phyloP scores from a whole-genome alignment of 2,888 invertebrate species.

The Lasiommata megera region DNA sequence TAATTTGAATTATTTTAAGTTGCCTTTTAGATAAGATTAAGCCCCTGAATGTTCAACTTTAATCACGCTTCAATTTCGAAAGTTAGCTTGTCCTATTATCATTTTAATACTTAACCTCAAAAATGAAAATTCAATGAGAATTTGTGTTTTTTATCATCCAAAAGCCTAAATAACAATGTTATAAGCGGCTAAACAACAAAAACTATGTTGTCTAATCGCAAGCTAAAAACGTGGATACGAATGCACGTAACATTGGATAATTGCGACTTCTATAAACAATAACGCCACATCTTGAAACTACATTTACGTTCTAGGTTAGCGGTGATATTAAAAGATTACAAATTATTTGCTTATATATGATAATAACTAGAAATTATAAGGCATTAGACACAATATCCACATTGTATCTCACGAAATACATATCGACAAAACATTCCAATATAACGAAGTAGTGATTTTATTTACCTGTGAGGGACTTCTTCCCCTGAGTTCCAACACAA shows the following conservation, averaged over 20 bases:
- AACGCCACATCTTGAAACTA: conserved; percentile 67
- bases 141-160: conserved; percentile 13
- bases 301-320: conserved; percentile 32
- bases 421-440: conserved; percentile 80
- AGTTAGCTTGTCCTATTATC: conserved; percentile 20
- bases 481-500: conserved; percentile 96
- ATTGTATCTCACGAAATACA: conserved; percentile 66
- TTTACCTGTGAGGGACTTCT: conserved; percentile 94
- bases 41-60: background rate
- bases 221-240: conserved; percentile 63
- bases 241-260: conserved; percentile 77
- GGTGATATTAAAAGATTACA: conserved; percentile 8
- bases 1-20: background rate
- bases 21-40: background rate
- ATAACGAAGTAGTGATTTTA: conserved; percentile 58
- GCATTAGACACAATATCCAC: conserved; percentile 24
- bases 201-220: conserved; percentile 30
- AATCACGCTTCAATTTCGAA: conserved; percentile 11
- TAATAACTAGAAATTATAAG: conserved; percentile 17
- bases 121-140: conserved; percentile 24
- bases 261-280: conserved; percentile 72
- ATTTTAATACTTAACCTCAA: conserved; percentile 69
- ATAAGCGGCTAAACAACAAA: conserved; percentile 7
- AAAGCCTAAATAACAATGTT: background rate
- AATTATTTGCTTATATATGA: conserved; percentile 8